phyloP scores from a whole-genome alignment of 2,797 vertebrate species.

The Periophthalmus magnuspinnatus region DNA sequence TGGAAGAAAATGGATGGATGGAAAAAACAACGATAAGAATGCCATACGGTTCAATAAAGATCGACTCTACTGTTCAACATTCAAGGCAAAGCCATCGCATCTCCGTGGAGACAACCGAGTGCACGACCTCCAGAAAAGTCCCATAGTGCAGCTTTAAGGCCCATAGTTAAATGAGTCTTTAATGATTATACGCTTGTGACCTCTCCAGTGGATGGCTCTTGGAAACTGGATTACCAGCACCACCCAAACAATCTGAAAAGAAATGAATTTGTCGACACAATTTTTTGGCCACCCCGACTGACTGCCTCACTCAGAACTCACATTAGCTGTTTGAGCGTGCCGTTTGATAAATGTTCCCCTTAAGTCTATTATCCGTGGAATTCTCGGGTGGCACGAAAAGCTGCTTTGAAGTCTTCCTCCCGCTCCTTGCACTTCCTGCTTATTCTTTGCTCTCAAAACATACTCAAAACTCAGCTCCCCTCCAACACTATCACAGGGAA shows the following conservation, averaged over 20 bases:
- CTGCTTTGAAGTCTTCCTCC: constrained; percentile 68
- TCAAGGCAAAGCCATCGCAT: background rate
- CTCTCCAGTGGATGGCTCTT: background rate
- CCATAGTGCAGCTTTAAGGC: background rate
- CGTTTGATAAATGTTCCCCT: constrained; percentile 71
- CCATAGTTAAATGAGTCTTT: background rate
- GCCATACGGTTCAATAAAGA: no score
- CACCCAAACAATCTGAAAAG: constrained; percentile 7
- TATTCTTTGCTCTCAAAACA: constrained; percentile 59
- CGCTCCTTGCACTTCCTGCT: constrained; percentile 46
- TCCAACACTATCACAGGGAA: constrained; percentile 41
- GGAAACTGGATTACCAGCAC: background rate
- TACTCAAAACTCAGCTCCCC: constrained; percentile 46
- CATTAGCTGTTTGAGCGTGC: constrained; percentile 64
- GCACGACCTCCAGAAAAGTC: background rate
- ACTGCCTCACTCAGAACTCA: constrained; percentile 49
- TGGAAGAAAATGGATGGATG: no score
- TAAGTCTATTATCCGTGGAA: constrained; percentile 74
- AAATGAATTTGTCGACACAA: constrained; percentile 18
- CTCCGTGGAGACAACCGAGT: background rate
- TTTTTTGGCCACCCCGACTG: constrained; percentile 15
- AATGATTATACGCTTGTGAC: background rate
- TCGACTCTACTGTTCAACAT: background rate
- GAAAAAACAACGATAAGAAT: no score
- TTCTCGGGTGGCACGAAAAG: constrained; percentile 63